A percentile compares a stretch with the other conserved stretches of the same genome.
These are phyloP conservation scores for Microlaimidae sp. DNA, from an alignment of 2,888 invertebrate species.

Conservation along the genomic window DNA sequence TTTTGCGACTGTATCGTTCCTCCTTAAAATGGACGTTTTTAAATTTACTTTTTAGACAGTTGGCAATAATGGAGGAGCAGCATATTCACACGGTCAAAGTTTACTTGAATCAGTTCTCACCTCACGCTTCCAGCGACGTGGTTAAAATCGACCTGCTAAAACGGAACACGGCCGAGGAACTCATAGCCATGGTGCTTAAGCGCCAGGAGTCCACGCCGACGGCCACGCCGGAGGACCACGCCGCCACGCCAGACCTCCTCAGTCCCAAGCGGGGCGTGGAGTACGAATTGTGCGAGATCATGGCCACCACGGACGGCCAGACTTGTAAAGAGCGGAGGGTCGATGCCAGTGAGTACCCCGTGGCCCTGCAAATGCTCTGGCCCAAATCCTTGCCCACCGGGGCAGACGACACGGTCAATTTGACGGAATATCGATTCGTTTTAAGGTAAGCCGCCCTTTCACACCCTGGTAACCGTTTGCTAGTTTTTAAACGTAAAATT, in stretches of 20 bases:
- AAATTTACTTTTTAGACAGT: too few relatives aligned
- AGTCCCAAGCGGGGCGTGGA: constrained; percentile 48
- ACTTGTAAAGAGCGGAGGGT: constrained; percentile 79
- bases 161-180: constrained; percentile 75
- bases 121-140: constrained; percentile 19
- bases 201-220: constrained; percentile 48
- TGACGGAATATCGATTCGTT: constrained; percentile 23
- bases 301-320: constrained; percentile 41
- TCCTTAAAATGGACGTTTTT: too few relatives aligned
- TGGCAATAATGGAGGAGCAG: too few relatives aligned
- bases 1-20: too few relatives aligned
- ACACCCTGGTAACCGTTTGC: too few relatives aligned
- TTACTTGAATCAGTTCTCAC: constrained; percentile 29
- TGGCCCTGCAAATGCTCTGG: constrained; percentile 42
- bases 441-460: constrained; percentile 24
- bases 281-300: constrained; percentile 31
- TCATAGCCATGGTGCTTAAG: constrained; percentile 70
- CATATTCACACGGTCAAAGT: constrained; percentile 21
- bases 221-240: constrained; percentile 46
- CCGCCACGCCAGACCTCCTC: constrained; percentile 25
- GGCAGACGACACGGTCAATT: constrained; percentile 15
- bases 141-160: constrained; percentile 74
- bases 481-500: too few relatives aligned
- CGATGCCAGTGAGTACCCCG: constrained; percentile 45
- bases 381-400: constrained; percentile 31